Evolutionary conservation across 2,797 vertebrate species (phyloP).

Genomic region (Scolopax rusticola): DNA sequence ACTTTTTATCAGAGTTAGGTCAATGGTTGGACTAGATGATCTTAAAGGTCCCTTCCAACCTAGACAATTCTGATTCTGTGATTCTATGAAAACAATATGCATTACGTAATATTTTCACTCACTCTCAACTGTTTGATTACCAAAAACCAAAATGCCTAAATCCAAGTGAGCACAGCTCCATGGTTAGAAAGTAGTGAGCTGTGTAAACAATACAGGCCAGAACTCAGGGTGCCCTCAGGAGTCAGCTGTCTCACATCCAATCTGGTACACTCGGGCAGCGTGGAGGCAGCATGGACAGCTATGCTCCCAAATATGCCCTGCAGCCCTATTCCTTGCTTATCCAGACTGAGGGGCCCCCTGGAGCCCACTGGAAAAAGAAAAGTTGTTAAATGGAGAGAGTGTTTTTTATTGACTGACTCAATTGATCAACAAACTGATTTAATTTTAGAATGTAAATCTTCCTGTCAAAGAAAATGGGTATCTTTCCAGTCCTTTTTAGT

Average conservation of each 20-base stretch:
- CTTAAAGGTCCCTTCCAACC: too few relatives aligned
- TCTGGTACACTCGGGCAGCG: background rate
- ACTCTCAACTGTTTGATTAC: background rate
- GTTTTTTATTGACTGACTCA: background rate
- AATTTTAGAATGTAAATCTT: background rate
- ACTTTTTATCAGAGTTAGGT: too few relatives aligned
- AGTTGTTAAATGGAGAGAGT: background rate
- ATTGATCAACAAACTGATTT: background rate
- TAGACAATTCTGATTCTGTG: too few relatives aligned
- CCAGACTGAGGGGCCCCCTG: background rate
- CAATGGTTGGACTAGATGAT: too few relatives aligned
- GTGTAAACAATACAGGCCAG: background rate
- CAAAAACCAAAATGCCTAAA: background rate
- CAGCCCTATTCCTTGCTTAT: background rate
- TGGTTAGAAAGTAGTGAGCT: background rate
- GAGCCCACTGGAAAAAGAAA: background rate
- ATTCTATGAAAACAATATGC: background rate
- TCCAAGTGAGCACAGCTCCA: background rate
- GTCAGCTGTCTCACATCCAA: background rate
- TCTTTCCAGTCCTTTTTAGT: conserved; percentile 6
- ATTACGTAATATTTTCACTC: background rate
- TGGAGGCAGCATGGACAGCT: background rate
- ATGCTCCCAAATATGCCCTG: background rate
- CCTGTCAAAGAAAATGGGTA: background rate
- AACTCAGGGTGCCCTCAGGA: background rate